Conservation (phyloP, 2,888 invertebrate genomes). For the Dolichopus griseipennis region DNA sequence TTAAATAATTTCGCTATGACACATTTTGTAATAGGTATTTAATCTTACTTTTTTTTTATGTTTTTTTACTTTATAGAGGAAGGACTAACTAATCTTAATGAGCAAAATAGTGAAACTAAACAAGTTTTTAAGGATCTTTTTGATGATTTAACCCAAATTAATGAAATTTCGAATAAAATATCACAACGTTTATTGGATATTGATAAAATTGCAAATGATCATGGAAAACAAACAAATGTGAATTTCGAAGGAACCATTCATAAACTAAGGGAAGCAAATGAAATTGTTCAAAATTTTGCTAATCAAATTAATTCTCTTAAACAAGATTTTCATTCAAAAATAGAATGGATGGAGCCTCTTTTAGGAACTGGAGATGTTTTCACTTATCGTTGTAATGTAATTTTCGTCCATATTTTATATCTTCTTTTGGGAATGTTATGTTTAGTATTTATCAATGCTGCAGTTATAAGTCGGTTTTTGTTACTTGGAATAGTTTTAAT, state of each 20-base stretch:
- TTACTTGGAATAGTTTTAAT: conserved; percentile 14
- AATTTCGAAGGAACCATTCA: conserved; percentile 46
- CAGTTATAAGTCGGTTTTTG: conserved; percentile 11
- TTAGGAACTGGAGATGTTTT: conserved; percentile 17
- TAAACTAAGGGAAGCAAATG: conserved; percentile 47
- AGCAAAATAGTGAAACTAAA: conserved; percentile 45
- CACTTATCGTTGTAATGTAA: conserved; percentile 9
- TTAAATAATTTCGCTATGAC: too few relatives aligned
- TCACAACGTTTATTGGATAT: conserved; percentile 26
- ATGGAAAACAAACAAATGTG: conserved; percentile 44
- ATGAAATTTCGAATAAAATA: conserved; percentile 43
- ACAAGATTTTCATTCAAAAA: conserved; percentile 12
- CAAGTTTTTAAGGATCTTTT: conserved; percentile 49
- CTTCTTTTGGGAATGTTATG: conserved; percentile 20
- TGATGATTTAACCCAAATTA: conserved; percentile 47
- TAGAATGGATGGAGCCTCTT: conserved; percentile 14
- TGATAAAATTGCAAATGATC: conserved; percentile 23
- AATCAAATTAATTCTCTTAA: conserved; percentile 12
- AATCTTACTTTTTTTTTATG: background rate
- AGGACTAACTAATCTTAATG: conserved; percentile 31
- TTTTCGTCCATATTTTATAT: conserved; percentile 15
- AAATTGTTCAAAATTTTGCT: conserved; percentile 41
- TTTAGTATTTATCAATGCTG: conserved; percentile 19
- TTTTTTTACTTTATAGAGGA: conserved; percentile 29
- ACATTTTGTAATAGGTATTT: too few relatives aligned